phyloP scores from a whole-genome alignment of 2,888 invertebrate species.

The Drosophila stalkeri region DNA sequence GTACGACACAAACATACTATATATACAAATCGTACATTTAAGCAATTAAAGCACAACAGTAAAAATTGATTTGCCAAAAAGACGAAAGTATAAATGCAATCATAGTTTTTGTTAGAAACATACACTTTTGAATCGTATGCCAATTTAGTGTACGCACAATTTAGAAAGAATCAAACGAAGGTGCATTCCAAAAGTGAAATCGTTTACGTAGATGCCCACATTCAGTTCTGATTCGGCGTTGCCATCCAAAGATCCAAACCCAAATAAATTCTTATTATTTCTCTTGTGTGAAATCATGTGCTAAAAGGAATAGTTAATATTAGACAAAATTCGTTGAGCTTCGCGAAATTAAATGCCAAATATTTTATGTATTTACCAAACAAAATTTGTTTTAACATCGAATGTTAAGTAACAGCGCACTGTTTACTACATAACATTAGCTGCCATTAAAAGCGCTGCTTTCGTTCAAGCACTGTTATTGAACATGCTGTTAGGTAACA shows the following conservation, averaged over 20 bases:
- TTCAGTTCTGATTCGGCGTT: conserved; percentile 48
- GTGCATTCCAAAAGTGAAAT: conserved; percentile 68
- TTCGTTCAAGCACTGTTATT: conserved; percentile 29
- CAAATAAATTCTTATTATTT: conserved; percentile 48
- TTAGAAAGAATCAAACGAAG: conserved; percentile 28
- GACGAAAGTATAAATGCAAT: conserved; percentile 40
- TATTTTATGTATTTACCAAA: conserved; percentile 67
- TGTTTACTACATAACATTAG: conserved; percentile 21
- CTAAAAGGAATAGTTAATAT: conserved; percentile 31
- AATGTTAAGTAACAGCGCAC: conserved; percentile 43
- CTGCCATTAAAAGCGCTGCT: conserved; percentile 20
- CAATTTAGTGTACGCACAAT: conserved; percentile 22
- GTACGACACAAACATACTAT: conserved; percentile 29
- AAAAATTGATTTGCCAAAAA: conserved; percentile 64
- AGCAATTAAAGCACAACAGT: conserved; percentile 58
- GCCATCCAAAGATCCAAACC: conserved; percentile 72
- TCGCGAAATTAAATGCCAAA: conserved; percentile 77
- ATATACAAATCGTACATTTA: conserved; percentile 41
- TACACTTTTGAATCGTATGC: conserved; percentile 12
- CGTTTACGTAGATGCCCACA: conserved; percentile 39
- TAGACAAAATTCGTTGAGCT: conserved; percentile 66
- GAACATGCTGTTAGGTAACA: conserved; percentile 33
- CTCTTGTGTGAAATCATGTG: conserved; percentile 65
- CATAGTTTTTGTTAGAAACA: conserved; percentile 36
- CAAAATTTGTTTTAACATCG: conserved; percentile 52